Base-by-base conservation (phyloP, 2,797 vertebrate species). In the Falco berigora region DNA sequence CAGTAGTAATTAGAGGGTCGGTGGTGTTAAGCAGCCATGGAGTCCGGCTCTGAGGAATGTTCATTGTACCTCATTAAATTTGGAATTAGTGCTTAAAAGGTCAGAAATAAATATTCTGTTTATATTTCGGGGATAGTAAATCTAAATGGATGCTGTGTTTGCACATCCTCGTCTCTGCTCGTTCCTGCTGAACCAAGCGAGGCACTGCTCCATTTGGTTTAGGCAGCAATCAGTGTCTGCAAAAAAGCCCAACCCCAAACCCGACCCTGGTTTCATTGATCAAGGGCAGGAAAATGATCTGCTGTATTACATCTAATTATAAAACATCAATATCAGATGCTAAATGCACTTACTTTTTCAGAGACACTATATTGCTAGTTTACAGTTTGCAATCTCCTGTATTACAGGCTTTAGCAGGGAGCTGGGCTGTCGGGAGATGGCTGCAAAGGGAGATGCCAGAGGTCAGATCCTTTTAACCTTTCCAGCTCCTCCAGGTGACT, bases 91-190 rank as follows among this genome's bases (percentile, higher is more conserved):
- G 77, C 96, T 98, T 98, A 96, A 98, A 97, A 98, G 96, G 96
- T 97, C 92, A 98, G 95, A 97, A 97, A 97, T 98, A 97, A 98
- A 98, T 97, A 97, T 97, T 96, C 95, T 97, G 95, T 97, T 97
- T 97, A 97, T 97, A 97, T 98, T 97, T 97, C 12, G 38, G 97
- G 90, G 95, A 44, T 81, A 85, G 96, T 97, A 96, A 97, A 96
- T 97, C 82, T 97, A 96, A 96, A 88, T 87, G 95, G 92, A 95
- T 97, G 72, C 85, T 94, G 61, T 87, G 88, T 94, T 91, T 96
- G 68, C 61, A 89, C 85, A 95, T 95, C 74, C 73, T 92, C 11
- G 53, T 95, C 92, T 96, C 91, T 91, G 91, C 91, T 91, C 46
- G 15, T 96, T 96, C 88, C 77, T 88, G 85, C 88, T 80, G 77